Conservation (phyloP, 2,888 invertebrate genomes). For the Allolobophora icterica region DNA sequence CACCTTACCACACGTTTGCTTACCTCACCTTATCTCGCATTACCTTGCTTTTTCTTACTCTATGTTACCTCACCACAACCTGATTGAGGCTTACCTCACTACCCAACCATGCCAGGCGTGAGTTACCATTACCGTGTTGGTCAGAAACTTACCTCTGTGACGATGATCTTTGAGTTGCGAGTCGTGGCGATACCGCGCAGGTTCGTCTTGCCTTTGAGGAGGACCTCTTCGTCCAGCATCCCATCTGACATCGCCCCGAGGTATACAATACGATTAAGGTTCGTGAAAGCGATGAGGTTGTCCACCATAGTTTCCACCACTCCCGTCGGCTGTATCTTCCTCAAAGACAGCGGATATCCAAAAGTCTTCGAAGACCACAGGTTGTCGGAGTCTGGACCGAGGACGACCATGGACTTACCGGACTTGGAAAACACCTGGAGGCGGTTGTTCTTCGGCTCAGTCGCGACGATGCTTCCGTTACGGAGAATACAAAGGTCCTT, state of each 20-base stretch:
- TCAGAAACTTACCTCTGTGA: not conserved
- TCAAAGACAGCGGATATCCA: not conserved
- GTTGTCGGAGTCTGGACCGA: not conserved
- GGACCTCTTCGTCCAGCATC: not conserved
- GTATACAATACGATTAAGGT: not conserved
- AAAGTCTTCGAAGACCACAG: not conserved
- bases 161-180: not conserved
- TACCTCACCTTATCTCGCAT: no score
- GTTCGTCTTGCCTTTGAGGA: not conserved
- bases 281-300: not conserved
- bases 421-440: not conserved
- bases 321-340: conserved; percentile 12
- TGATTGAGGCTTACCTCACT: no score
- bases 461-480: not conserved
- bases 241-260: not conserved
- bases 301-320: not conserved
- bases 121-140: not conserved
- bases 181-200: not conserved
- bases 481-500: not conserved
- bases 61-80: not conserved
- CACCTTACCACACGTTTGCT: no score
- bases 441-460: not conserved
- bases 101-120: not conserved
- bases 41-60: no score
- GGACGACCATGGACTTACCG: not conserved